These are phyloP conservation scores for Anneissia japonica DNA, from an alignment of 35 echinoderm and acorn worm genomes.

Conservation along the genomic window DNA sequence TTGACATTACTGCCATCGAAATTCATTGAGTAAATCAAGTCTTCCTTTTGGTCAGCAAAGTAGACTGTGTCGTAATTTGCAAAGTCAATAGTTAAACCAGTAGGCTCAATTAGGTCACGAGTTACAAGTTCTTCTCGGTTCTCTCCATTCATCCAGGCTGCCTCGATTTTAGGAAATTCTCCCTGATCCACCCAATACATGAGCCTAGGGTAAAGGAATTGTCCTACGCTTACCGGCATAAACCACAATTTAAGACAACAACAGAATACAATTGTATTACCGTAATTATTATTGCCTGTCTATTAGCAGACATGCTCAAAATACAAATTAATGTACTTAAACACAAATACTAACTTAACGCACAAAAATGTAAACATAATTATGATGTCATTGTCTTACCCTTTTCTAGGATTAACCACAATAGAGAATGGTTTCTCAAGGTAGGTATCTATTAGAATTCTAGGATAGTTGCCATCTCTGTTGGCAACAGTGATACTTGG, in stretches of 20 bases:
- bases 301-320: too few relatives aligned
- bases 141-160: constrained; percentile 70
- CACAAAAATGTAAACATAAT: too few relatives aligned
- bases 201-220: constrained; percentile 20
- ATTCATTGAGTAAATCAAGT: constrained; percentile 58
- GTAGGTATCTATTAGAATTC: constrained; percentile 32
- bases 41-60: constrained; percentile 53
- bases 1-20: constrained; percentile 59
- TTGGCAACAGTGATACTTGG: constrained; percentile 50
- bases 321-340: too few relatives aligned
- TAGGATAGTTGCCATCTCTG: constrained; percentile 54
- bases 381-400: constrained; percentile 38
- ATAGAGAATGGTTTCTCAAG: constrained; percentile 37
- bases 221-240: too few relatives aligned
- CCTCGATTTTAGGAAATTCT: constrained; percentile 33
- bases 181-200: constrained; percentile 80
- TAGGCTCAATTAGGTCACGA: constrained; percentile 41
- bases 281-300: too few relatives aligned
- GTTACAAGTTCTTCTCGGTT: background rate
- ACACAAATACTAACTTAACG: too few relatives aligned
- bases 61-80: constrained; percentile 39
- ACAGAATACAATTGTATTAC: too few relatives aligned
- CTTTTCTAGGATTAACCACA: constrained; percentile 68
- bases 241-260: too few relatives aligned
- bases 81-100: constrained; percentile 72